Conservation (phyloP, 2,113 vertebrate species). For the Chionis minor region DNA sequence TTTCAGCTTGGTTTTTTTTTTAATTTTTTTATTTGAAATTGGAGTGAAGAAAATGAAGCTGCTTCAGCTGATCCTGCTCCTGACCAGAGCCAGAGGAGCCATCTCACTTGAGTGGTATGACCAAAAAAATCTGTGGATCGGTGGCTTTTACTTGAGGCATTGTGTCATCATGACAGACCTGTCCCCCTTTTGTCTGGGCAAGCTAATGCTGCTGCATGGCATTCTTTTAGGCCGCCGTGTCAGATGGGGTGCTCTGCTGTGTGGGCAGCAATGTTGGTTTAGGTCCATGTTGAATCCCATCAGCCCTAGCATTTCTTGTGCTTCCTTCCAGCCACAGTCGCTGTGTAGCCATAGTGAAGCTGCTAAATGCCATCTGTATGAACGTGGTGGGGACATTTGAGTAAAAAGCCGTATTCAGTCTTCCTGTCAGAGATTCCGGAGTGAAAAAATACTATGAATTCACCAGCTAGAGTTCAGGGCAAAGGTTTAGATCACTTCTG, state of each 20-base stretch:
- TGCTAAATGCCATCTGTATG: neutral
- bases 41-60: neutral
- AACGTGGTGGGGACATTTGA: neutral
- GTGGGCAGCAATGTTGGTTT: neutral
- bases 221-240: neutral
- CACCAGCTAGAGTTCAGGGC: neutral
- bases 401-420: neutral
- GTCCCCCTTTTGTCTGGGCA: neutral
- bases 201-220: neutral
- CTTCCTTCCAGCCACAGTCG: neutral
- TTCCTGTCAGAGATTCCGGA: neutral
- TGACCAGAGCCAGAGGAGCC: neutral
- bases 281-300: neutral
- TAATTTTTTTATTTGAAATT: neutral
- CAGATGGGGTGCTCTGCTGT: neutral
- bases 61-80: neutral
- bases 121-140: neutral
- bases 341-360: neutral
- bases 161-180: neutral
- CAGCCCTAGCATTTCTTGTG: neutral
- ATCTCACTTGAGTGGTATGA: neutral
- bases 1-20: neutral
- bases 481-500: conserved; percentile 14
- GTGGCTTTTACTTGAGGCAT: neutral
- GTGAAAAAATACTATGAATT: neutral